Evolutionary conservation across 2,797 vertebrate species (phyloP).

Genomic region (Kryptolebias ocellatus): DNA sequence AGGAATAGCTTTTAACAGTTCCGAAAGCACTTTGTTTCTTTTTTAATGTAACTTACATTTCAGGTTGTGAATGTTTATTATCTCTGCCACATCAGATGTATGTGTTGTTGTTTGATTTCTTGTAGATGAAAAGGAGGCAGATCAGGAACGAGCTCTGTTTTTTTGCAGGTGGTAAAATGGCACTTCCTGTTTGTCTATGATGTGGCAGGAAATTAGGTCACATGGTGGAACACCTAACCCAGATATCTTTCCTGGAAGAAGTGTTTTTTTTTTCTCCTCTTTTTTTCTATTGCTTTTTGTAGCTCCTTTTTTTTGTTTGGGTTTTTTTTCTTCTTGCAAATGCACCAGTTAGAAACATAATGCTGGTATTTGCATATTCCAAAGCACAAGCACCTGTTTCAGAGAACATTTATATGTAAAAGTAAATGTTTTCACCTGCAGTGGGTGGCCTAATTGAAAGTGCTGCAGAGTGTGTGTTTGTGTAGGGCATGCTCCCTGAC

Average conservation of each 20-base stretch:
- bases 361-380: constrained; percentile 41
- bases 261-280: constrained; percentile 16
- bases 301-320: neutral
- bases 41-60: neutral
- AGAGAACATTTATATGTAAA: neutral
- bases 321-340: constrained; percentile 41
- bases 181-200: constrained; percentile 70
- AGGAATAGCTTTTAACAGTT: neutral
- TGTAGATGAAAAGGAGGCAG: constrained; percentile 41
- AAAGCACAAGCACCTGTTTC: constrained; percentile 13
- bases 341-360: constrained; percentile 53
- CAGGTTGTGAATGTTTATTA: neutral
- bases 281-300: constrained; percentile 20
- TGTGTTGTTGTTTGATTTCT: constrained; percentile 45
- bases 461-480: neutral
- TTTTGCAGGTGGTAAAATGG: constrained; percentile 62
- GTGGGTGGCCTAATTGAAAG: constrained; percentile 13
- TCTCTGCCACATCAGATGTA: constrained; percentile 23
- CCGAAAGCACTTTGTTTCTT: neutral
- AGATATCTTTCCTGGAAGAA: constrained; percentile 75
- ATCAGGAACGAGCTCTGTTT: constrained; percentile 17
- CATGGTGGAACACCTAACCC: constrained; percentile 71
- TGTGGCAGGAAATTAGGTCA: constrained; percentile 77
- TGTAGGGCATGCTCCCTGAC: constrained; percentile 52
- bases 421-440: constrained; percentile 22